These are phyloP conservation scores for Lophura swinhoii DNA, from an alignment of 2,797 vertebrate genomes.

Conservation along the genomic window DNA sequence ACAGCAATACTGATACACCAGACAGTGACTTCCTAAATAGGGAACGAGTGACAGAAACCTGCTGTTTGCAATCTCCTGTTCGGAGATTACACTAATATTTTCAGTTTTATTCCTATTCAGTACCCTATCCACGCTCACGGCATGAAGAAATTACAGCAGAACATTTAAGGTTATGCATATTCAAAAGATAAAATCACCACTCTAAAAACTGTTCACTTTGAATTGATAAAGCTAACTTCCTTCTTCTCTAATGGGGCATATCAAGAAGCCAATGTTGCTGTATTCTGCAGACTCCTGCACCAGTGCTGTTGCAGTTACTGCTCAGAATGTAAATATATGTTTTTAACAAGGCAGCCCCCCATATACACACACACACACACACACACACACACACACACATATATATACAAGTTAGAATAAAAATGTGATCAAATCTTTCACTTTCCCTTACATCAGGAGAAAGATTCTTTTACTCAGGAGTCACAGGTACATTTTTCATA, in stretches of 20 bases:
- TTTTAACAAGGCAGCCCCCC: background rate
- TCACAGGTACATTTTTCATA: background rate
- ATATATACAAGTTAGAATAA: background rate
- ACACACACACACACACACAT: too few species aligned
- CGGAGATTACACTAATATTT: background rate
- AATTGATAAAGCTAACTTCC: background rate
- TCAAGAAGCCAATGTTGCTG: background rate
- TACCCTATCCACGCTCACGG: background rate
- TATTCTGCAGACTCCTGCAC: background rate
- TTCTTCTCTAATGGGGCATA: background rate
- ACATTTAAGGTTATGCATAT: background rate
- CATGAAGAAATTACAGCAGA: background rate
- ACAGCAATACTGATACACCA: background rate
- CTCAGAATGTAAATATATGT: background rate
- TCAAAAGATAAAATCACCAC: background rate
- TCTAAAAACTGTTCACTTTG: background rate
- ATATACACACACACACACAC: background rate
- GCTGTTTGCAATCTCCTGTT: background rate
- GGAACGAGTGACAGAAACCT: background rate
- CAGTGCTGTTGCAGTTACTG: background rate
- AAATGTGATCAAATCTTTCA: background rate
- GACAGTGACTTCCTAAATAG: background rate
- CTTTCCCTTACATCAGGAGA: background rate
- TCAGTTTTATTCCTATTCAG: background rate
- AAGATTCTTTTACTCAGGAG: background rate